Percentiles rank a stretch among this genome's conserved stretches.
Conservation (phyloP, 92 coral and sea anemone species). For the Anthopleura xanthogrammica region DNA sequence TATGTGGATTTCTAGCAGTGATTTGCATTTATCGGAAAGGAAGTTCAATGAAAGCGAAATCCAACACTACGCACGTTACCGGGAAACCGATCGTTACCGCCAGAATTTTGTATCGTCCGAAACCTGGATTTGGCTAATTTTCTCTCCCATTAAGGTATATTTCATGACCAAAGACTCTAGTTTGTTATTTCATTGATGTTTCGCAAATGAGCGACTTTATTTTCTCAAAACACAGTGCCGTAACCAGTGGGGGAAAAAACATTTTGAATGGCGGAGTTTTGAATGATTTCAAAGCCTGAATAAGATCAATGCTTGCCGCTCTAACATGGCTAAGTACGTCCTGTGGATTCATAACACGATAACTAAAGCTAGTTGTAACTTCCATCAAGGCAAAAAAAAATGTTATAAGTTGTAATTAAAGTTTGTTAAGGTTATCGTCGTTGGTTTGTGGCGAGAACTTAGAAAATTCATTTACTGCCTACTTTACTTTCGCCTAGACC, state of each 20-base stretch:
- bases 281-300: background rate
- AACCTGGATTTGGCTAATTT: slow-evolving; percentile 18
- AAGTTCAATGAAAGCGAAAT: slow-evolving; percentile 29
- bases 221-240: slow-evolving; percentile 1
- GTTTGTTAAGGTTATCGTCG: slow-evolving; percentile 5
- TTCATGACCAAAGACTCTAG: background rate
- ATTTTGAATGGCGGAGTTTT: slow-evolving; percentile 23
- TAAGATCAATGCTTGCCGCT: slow-evolving; percentile 7
- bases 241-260: slow-evolving; percentile 23
- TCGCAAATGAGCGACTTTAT: background rate
- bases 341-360: background rate
- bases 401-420: background rate
- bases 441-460: slow-evolving; percentile 4
- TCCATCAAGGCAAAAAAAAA: background rate
- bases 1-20: slow-evolving; percentile 6
- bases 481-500: slow-evolving; percentile 9
- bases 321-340: background rate
- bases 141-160: background rate
- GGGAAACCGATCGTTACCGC: slow-evolving; percentile 36
- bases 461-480: background rate
- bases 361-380: background rate
- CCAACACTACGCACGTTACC: slow-evolving; percentile 38
- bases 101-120: slow-evolving; percentile 24
- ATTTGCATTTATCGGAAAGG: slow-evolving; percentile 18
- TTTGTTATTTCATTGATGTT: background rate